Base-by-base conservation (phyloP, 2,888 invertebrate genomes). In the Chrysodeixis includens region DNA sequence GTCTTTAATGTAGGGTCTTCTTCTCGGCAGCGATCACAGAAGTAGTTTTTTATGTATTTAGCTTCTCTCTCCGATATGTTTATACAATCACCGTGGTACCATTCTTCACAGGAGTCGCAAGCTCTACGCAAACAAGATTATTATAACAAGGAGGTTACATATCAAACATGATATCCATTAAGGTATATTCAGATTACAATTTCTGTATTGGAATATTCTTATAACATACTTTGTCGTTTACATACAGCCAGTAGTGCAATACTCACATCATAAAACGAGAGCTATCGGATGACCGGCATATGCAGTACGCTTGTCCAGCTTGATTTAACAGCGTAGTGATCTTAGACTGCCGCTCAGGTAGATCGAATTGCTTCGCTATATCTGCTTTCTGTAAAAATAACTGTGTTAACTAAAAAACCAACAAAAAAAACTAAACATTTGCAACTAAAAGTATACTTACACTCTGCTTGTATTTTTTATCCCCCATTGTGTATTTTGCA, bases 31-130 rank as follows among this genome's bases (percentile, higher is more conserved):
- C 97, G 96, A 81, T 97, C 96, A 90, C 99, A 99, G 88, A 97
- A 99, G 86, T 99, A 99, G 79, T 98, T 98, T 85, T 98, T 98
- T 64, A 99, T 99, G 78, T 97, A 96, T 85, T 98, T 98, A 0
- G 99, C 98, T 87, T 99, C 98, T 79, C 97, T 97, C 88, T 99
- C 98, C 0, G 98, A 99, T 76, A 99, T 98, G 81, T 98, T 98
- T 76, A 99, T 99, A 89, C 99, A 99, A 87, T 99, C 99, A 0
- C 99, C 99, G 86, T 99, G 99, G 87, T 99, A 99, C 99, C 99
- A 99, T 92, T 99, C 99, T 90, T 99, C 99, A 88, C 99, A 99
- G 14, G 98, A 96, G 90, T 99, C 99, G 92, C 99, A 99, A 44
- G 98, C 99, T 90, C 98, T 98, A 85, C n/a, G n/a, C 14, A 40